Percentiles rank a stretch among this genome's conserved stretches.
Conservation (phyloP, 2,888 invertebrate genomes). For the Heteromyza rotundicornis region DNA sequence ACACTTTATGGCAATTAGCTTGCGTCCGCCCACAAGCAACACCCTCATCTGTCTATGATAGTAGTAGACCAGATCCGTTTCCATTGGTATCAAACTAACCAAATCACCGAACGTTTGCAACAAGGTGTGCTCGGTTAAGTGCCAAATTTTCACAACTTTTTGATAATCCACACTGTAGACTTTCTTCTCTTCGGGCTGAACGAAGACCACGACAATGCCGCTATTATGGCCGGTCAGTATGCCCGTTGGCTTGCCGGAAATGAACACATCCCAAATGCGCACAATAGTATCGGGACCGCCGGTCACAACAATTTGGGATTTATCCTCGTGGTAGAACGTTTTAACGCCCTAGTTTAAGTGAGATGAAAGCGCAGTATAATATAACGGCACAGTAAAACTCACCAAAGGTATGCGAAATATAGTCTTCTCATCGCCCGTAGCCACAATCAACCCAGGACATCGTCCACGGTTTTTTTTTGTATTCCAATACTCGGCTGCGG, state of each 20-base stretch:
- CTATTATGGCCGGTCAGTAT: slow-evolving; percentile 75
- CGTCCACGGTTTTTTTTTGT: slow-evolving; percentile 55
- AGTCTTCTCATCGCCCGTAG: slow-evolving; percentile 46
- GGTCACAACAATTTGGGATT: slow-evolving; percentile 68
- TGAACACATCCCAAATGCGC: slow-evolving; percentile 82
- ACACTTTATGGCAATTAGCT: slow-evolving; percentile 70
- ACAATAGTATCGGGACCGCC: slow-evolving; percentile 79
- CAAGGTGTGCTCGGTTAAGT: slow-evolving; percentile 70
- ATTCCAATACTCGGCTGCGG: slow-evolving; percentile 69
- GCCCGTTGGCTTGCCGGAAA: slow-evolving; percentile 70
- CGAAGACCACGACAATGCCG: slow-evolving; percentile 70
- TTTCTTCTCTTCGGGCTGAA: slow-evolving; percentile 71
- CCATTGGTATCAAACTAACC: slow-evolving; percentile 68
- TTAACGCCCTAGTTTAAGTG: slow-evolving; percentile 68
- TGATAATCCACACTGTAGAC: slow-evolving; percentile 77
- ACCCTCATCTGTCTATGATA: slow-evolving; percentile 74
- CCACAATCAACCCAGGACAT: slow-evolving; percentile 51
- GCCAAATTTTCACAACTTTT: slow-evolving; percentile 78
- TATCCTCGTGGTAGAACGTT: slow-evolving; percentile 70
- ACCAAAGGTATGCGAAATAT: slow-evolving; percentile 53
- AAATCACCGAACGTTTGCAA: slow-evolving; percentile 73
- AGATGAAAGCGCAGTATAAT: neutral
- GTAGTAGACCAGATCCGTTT: slow-evolving; percentile 67
- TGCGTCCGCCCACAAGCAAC: slow-evolving; percentile 70
- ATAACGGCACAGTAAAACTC: too few species aligned